phyloP scores from a whole-genome alignment of 2,888 invertebrate species.

The Sphinx pinastri region DNA sequence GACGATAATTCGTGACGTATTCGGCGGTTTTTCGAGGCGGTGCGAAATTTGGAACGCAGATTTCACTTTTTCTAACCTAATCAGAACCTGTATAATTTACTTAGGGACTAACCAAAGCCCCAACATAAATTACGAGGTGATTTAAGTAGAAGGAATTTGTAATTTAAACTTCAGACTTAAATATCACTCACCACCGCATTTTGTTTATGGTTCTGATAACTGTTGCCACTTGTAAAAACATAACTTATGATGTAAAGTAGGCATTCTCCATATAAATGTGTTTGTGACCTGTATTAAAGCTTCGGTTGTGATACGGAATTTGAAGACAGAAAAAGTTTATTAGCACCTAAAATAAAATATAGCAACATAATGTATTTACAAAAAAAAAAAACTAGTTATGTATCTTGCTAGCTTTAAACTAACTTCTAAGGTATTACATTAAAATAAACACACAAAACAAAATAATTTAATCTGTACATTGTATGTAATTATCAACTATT shows the following conservation, averaged over 20 bases:
- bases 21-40: constrained; percentile 63
- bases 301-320: constrained; percentile 43
- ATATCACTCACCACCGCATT: constrained; percentile 79
- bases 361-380: constrained; percentile 78
- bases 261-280: constrained; percentile 36
- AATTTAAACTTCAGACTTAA: constrained; percentile 66
- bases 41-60: constrained; percentile 64
- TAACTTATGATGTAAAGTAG: constrained; percentile 20
- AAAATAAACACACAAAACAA: constrained; percentile 71
- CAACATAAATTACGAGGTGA: constrained; percentile 84
- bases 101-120: constrained; percentile 60
- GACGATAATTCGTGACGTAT: constrained; percentile 64
- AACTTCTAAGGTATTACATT: constrained; percentile 66
- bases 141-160: constrained; percentile 81
- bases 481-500: constrained; percentile 56
- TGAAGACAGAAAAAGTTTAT: constrained; percentile 51
- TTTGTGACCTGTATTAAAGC: constrained; percentile 73
- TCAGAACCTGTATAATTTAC: constrained; percentile 85
- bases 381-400: constrained; percentile 53
- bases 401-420: constrained; percentile 73
- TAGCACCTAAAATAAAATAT: constrained; percentile 80
- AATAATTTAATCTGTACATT: constrained; percentile 81
- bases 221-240: constrained; percentile 62
- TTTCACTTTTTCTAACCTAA: constrained; percentile 76
- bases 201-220: constrained; percentile 77